phyloP scores from a whole-genome alignment of 2,113 vertebrate species.

The Macrotus californicus region DNA sequence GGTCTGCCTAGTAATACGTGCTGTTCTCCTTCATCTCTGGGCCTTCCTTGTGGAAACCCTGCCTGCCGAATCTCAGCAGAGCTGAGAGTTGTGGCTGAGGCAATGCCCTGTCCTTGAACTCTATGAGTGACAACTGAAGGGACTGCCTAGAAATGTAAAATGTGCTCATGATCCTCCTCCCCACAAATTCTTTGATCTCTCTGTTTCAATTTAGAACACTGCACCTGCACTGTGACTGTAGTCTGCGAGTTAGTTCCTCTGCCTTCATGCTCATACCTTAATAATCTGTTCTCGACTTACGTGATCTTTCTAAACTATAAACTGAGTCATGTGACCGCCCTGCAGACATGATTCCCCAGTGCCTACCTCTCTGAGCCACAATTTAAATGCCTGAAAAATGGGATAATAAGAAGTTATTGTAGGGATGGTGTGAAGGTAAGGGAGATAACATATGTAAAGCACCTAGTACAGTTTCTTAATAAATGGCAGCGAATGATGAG shows the following conservation, averaged over 20 bases:
- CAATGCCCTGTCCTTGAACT: background rate
- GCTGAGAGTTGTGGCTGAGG: background rate
- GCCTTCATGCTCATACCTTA: background rate
- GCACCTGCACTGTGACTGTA: background rate
- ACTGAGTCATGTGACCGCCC: background rate
- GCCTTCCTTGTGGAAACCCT: background rate
- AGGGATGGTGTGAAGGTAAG: background rate
- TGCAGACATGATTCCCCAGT: background rate
- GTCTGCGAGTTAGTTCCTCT: background rate
- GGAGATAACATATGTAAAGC: background rate
- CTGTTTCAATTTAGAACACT: background rate
- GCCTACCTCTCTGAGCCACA: background rate
- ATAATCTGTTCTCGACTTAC: background rate
- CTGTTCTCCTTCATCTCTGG: background rate
- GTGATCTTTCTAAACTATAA: background rate
- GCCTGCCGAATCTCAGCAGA: background rate
- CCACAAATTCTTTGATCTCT: background rate
- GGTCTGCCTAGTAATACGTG: background rate
- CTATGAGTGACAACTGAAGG: background rate
- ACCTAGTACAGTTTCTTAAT: background rate
- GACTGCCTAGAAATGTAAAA: background rate
- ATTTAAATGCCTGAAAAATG: slow-evolving; percentile 16
- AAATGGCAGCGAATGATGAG: background rate
- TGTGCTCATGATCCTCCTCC: background rate
- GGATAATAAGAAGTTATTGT: background rate